A percentile compares a stretch with the other conserved stretches of the same genome.
phyloP scores from a whole-genome alignment of 2,113 vertebrate genomes.

The Ciconia maguari region DNA sequence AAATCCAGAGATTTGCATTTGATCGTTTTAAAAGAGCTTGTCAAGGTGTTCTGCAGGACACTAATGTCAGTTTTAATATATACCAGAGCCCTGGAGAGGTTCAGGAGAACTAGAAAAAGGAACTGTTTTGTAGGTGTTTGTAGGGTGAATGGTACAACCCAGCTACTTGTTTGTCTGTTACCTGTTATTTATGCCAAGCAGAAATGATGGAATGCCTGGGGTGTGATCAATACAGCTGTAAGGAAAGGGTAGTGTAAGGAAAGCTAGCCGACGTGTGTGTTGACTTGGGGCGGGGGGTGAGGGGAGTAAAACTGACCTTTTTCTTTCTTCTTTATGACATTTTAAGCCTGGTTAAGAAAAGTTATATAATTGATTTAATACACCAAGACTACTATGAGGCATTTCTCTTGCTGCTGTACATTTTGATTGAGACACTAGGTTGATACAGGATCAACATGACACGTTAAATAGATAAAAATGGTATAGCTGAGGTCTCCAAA shows the following conservation, averaged over 20 bases:
- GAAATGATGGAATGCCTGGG: background rate
- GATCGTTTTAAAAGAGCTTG: background rate
- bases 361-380: background rate
- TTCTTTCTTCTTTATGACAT: background rate
- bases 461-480: background rate
- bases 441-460: background rate
- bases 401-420: background rate
- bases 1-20: background rate
- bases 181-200: background rate
- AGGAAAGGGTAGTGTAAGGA: background rate
- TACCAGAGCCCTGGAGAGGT: background rate
- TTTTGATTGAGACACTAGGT: background rate
- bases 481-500: background rate
- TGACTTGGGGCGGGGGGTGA: background rate
- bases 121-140: background rate
- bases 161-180: background rate
- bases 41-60: background rate
- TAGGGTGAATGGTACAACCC: background rate
- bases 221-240: background rate
- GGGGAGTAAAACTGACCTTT: background rate
- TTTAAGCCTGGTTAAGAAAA: background rate
- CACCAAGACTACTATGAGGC: background rate
- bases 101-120: background rate
- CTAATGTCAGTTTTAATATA: background rate
- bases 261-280: background rate